Conservation (phyloP, 2,888 invertebrate species). For the Tineola bisselliella region DNA sequence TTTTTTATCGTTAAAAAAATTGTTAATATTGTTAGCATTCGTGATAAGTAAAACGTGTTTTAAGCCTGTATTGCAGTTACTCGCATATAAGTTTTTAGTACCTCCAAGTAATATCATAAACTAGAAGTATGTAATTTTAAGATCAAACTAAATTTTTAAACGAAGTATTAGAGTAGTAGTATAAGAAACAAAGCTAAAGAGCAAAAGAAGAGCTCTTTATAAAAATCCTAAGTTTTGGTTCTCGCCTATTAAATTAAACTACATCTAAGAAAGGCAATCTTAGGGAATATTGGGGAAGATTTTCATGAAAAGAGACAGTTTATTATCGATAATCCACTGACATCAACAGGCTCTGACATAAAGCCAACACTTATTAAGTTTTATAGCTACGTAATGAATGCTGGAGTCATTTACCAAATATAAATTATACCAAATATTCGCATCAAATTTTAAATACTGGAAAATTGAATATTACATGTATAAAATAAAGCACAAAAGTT, state of each 20-base stretch:
- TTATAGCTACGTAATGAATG: slow-evolving; percentile 1
- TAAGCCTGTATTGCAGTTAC: no score
- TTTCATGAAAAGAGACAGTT: background rate
- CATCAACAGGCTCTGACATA: background rate
- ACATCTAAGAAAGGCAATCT: background rate
- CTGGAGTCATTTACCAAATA: background rate
- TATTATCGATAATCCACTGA: background rate
- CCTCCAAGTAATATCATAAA: no score
- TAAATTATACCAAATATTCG: background rate
- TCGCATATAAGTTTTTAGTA: no score
- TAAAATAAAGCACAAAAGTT: background rate
- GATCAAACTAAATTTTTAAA: no score
- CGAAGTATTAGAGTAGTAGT: no score
- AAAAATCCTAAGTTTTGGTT: background rate
- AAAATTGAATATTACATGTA: no score
- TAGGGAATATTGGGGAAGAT: background rate
- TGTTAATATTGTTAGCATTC: no score
- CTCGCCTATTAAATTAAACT: background rate
- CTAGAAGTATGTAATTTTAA: no score
- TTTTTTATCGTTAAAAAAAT: no score
- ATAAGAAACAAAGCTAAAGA: no score
- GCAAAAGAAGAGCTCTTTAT: background rate
- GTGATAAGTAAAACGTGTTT: no score
- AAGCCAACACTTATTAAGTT: background rate
- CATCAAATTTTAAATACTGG: no score